Evolutionary conservation across 2,113 vertebrate genomes (phyloP).

Genomic region (Atlantisia rogersi): DNA sequence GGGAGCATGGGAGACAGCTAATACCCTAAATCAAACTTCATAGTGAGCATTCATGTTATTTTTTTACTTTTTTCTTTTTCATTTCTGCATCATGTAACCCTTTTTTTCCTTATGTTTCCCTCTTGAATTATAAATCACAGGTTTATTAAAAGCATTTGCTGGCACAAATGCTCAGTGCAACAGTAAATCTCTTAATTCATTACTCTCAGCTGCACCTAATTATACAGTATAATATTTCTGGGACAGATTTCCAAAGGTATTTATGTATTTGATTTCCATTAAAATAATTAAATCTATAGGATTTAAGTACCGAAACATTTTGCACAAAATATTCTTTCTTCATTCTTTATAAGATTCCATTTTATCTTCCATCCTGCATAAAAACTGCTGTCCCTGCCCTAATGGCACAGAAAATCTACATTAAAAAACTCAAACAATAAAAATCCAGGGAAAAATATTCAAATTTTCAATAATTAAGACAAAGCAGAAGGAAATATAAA

Average conservation of each 20-base stretch:
- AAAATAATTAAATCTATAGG: background rate
- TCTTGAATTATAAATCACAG: background rate
- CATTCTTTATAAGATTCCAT: background rate
- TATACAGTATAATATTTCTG: background rate
- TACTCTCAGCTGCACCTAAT: background rate
- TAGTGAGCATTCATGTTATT: rapidly evolving
- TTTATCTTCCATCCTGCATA: background rate
- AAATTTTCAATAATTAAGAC: background rate
- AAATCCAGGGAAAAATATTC: background rate
- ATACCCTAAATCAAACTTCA: background rate
- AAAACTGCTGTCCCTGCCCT: rapidly evolving
- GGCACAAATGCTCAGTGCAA: background rate
- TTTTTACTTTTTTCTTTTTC: background rate
- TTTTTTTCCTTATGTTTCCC: background rate
- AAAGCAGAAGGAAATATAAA: background rate
- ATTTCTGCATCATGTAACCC: background rate
- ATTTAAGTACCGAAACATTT: background rate
- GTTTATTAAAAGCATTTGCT: background rate
- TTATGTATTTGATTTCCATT: background rate
- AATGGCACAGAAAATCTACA: background rate
- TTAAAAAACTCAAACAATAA: background rate
- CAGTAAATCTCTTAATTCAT: background rate
- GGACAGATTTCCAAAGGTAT: background rate
- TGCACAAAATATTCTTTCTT: background rate
- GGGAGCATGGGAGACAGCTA: background rate